Base-by-base conservation (phyloP, 1,140 invertebrate species). In the Aporrectodea caliginosa region DNA sequence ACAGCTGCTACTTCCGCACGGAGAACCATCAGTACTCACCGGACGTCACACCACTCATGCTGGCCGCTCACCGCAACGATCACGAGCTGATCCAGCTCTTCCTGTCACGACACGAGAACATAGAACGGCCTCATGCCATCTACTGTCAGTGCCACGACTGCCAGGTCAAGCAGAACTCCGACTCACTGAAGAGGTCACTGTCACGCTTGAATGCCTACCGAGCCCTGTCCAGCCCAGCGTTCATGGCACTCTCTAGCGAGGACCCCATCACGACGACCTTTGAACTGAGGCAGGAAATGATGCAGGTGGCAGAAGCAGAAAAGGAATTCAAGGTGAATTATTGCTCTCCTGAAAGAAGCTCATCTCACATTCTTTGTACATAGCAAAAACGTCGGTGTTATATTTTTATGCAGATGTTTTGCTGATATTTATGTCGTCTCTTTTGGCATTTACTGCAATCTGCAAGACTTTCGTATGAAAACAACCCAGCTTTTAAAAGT, bases 241-340 rank as follows among this genome's bases (percentile, higher is more conserved):
- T 88, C n/a, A 97, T 98, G 80, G 94, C 95, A 0, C 91, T 98
- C 14, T 96, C 95, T 73, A 95, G 94, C 82, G 97, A 97, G 88
- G 97, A 99, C 89, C 96, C 97, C 16, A 98, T 99, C 81, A 90
- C 98, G 75, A 97, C 96, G 2, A 96, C 97, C 32, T 99, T 99
- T 89, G 95, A 98, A 89, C 91, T 99, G 30, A 96, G 95, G 0
- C 79, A 85, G 0, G 92, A 93, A 77, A 84, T 93, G 27, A 77
- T 77, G 75, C 58, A 58, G 33, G 43, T 77, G 43, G 22, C 75
- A 6, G 35, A 77, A 32, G 43, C 16, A 16, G 75, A 77, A 35
- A 77, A 77, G 30, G 75, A 77, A 32, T 77, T 77, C 43, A 69
- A 69, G 75, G 75, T 77, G 58, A n/a, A n/a, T n/a, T n/a, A n/a